Percentiles rank a stretch among this genome's conserved stretches.
phyloP scores from a whole-genome alignment of 1,140 invertebrate species.

The Drosophila tristis region DNA sequence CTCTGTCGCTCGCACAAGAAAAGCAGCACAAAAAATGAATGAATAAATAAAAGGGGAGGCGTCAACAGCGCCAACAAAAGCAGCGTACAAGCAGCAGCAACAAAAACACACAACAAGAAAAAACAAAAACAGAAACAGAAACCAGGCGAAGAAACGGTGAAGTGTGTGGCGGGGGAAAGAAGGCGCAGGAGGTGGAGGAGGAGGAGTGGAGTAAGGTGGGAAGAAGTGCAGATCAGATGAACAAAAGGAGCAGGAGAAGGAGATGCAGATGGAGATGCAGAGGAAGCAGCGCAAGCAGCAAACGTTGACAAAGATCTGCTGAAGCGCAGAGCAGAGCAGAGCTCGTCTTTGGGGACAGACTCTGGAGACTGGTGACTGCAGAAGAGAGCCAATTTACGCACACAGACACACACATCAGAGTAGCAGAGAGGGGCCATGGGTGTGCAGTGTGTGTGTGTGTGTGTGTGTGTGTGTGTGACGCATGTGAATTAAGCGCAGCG shows the following conservation, averaged over 20 bases:
- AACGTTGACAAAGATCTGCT: not conserved
- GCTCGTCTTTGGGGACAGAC: too few species aligned
- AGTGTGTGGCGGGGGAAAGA: conserved; percentile 29
- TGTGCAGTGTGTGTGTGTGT: too few species aligned
- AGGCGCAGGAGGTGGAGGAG: not conserved
- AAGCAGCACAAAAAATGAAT: conserved; percentile 39
- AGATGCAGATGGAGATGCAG: not conserved
- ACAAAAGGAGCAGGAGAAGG: not conserved
- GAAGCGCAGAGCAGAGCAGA: too few species aligned
- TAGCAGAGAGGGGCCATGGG: too few species aligned
- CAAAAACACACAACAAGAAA: conserved; percentile 25
- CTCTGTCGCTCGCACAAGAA: not conserved
- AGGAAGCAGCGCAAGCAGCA: not conserved
- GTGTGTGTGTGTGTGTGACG: too few species aligned
- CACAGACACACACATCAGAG: conserved; percentile 1
- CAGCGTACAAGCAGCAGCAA: conserved; percentile 33
- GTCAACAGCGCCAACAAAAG: conserved; percentile 72
- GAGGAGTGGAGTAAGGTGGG: conserved; percentile 4
- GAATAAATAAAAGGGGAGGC: conserved; percentile 77
- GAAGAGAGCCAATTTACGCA: not conserved
- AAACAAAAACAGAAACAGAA: conserved; percentile 8
- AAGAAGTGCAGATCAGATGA: conserved; percentile 29
- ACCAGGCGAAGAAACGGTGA: conserved; percentile 30
- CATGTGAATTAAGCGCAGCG: too few species aligned
- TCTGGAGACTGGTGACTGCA: too few species aligned